Conservation (phyloP, 2,113 vertebrate species). For the Sorex fumeus region DNA sequence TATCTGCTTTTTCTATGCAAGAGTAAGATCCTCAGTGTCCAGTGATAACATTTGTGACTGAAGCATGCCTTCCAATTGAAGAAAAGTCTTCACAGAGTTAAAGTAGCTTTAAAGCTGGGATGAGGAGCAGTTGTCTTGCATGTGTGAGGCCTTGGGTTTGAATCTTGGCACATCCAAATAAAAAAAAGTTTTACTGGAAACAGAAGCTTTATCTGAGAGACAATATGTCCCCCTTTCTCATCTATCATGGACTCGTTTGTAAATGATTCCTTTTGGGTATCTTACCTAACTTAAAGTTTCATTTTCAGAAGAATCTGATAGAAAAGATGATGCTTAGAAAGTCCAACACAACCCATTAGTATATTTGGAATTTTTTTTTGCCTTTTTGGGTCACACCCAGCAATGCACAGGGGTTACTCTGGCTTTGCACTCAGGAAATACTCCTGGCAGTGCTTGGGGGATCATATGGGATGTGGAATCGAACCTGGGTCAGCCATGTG, state of each 20-base stretch:
- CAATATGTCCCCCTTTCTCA: background rate
- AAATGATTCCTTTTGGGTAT: background rate
- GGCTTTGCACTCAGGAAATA: no score
- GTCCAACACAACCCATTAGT: conserved; percentile 6
- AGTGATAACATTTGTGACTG: background rate
- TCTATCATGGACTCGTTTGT: background rate
- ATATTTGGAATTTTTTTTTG: no score
- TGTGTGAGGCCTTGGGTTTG: no score
- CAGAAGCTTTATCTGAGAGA: background rate
- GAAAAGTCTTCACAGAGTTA: conserved; percentile 36
- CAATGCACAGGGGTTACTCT: no score
- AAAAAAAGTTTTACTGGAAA: conserved; percentile 54
- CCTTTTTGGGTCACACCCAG: no score
- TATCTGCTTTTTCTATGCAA: background rate
- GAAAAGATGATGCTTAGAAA: conserved; percentile 32
- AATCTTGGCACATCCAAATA: no score
- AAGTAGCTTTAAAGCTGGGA: no score
- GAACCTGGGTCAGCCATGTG: no score
- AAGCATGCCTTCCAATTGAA: background rate
- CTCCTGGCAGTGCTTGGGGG: no score
- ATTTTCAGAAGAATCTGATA: background rate
- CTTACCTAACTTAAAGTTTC: background rate
- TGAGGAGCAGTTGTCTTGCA: no score
- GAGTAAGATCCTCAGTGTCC: background rate
- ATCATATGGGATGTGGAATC: no score